A percentile compares a stretch with the other conserved stretches of the same genome.
Evolutionary conservation across 2,113 vertebrate genomes (phyloP).

Genomic region (Strigops habroptila): DNA sequence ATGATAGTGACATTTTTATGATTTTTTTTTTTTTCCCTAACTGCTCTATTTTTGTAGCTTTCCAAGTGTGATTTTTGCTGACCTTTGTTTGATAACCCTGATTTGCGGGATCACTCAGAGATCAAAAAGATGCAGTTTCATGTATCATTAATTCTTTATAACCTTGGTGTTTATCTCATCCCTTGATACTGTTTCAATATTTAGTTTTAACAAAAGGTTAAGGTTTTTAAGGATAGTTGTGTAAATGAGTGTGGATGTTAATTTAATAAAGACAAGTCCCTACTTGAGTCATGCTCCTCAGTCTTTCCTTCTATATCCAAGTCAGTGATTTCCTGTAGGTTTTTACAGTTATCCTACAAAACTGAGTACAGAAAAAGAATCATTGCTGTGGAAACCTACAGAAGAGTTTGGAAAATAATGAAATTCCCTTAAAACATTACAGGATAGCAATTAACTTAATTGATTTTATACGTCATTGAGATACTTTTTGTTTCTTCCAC

Average conservation of each 20-base stretch:
- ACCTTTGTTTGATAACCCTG: neutral
- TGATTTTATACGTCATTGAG: neutral
- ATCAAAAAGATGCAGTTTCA: neutral
- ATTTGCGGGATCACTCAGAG: neutral
- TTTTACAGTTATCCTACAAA: neutral
- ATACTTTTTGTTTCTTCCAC: neutral
- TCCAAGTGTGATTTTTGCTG: neutral
- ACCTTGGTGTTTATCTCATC: neutral
- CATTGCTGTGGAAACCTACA: neutral
- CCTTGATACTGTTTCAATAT: neutral
- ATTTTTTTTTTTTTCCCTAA: neutral
- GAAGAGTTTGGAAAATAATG: neutral
- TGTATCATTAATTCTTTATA: constrained; percentile 15
- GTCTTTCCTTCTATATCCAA: neutral
- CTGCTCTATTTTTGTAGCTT: neutral
- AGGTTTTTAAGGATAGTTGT: neutral
- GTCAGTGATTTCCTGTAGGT: neutral
- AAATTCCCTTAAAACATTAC: neutral
- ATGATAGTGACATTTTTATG: neutral
- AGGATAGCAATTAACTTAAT: neutral
- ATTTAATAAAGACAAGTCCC: neutral
- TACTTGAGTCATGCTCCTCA: neutral
- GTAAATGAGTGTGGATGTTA: neutral
- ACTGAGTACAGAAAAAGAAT: neutral
- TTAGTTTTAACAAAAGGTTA: neutral